A percentile compares a stretch with the other conserved stretches of the same genome.
These are phyloP conservation scores for Patella pellucida DNA, from an alignment of 2,888 invertebrate genomes.

Conservation along the genomic window DNA sequence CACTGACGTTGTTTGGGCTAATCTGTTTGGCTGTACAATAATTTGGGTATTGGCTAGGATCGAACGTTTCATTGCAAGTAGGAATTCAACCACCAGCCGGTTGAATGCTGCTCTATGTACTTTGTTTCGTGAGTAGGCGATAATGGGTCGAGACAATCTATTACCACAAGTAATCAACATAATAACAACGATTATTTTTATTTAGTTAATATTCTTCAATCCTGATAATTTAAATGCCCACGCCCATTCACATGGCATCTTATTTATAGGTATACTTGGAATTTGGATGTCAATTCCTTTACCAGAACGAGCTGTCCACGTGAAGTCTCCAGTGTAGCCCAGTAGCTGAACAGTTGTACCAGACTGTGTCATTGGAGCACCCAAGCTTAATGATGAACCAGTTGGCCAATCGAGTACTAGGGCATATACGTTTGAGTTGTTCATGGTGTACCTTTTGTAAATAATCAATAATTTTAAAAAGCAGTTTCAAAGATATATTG, in stretches of 20 bases:
- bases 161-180: too few species aligned
- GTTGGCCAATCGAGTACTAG: constrained; percentile 81
- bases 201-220: constrained; percentile 18
- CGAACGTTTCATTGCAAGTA: too few species aligned
- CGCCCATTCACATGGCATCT: constrained; percentile 61
- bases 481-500: not conserved
- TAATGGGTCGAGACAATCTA: too few species aligned
- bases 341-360: constrained; percentile 72
- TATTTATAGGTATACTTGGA: constrained; percentile 50
- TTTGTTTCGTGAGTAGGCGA: too few species aligned
- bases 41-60: too few species aligned
- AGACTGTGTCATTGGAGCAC: constrained; percentile 66
- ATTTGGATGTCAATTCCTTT: constrained; percentile 58
- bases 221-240: constrained; percentile 65
- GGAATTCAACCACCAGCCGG: too few species aligned
- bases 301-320: constrained; percentile 32
- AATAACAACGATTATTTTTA: too few species aligned
- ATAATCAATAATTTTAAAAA: not conserved
- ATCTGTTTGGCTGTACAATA: too few species aligned
- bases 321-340: constrained; percentile 68
- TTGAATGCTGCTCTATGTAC: too few species aligned
- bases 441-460: constrained; percentile 57
- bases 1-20: too few species aligned
- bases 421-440: constrained; percentile 76
- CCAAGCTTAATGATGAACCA: constrained; percentile 74